Evolutionary conservation across 1,140 invertebrate genomes (phyloP), one percentile per base, ranked within the genome.

Genomic region (Belonocnema kinseyi): DNA sequence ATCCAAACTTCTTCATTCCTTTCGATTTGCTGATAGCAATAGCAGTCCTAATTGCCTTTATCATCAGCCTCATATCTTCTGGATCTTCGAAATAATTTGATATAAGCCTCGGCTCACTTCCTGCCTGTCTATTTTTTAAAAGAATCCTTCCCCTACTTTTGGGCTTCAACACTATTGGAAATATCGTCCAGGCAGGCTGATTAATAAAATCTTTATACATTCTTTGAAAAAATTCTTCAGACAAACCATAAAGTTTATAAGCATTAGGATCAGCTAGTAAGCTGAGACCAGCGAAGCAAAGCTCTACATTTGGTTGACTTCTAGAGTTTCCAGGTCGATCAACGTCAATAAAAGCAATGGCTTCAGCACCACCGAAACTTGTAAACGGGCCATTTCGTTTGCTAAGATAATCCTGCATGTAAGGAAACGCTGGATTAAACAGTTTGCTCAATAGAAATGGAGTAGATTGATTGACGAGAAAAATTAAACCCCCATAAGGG

Each of bases 351-450:
- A 97, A 97, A 5, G 94, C 93, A 0, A 97, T 86, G 0, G 94
- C 96, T 89, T 98, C 97, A 76, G 95, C 95, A 0, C 95, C 96
- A 17, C 97, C 97, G 0, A 96, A 93, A 7, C 96, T 92, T 0
- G 96, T 94, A 17, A 96, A 85, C 0, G 96, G 96, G 17, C 96
- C 96, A 76, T 91, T 90, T 79, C 92, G 93, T 26, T 92, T 86
- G 13, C 84, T 90, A 77, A 91, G 88, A 88, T 87, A 95, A 80
- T 89, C 90, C 12, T 76, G 88, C 77, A 92, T 83, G 79, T 88
- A 87, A 0, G 91, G 79, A 58, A 87, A 71, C 0, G 77, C 61
- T 5, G 88, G 85, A 83, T 85, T 83, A 0, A 72, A 2, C 0
- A 87, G 1, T 7, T 83, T 61, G 0, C 40, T 6, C 0, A 85